phyloP scores from a whole-genome alignment of 2,113 vertebrate species.

The Vombatus ursinus region DNA sequence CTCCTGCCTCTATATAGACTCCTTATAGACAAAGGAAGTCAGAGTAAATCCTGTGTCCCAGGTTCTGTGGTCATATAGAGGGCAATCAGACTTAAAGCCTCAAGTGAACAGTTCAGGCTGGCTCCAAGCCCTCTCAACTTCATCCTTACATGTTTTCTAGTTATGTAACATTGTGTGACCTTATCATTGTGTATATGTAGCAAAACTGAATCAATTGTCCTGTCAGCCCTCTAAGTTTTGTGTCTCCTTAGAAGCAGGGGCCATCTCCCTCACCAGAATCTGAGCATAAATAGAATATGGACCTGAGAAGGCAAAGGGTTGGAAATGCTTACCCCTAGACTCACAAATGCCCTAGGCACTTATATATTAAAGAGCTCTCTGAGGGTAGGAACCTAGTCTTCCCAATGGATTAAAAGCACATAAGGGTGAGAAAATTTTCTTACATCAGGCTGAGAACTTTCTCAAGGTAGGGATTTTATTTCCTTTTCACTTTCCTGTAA shows the following conservation, averaged over 20 bases:
- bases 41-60: background rate
- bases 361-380: background rate
- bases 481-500: background rate
- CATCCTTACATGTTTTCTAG: background rate
- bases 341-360: background rate
- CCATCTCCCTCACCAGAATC: slow-evolving; percentile 1
- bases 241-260: background rate
- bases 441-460: background rate
- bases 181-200: background rate
- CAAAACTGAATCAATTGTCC: background rate
- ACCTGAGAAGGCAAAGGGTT: background rate
- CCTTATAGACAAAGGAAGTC: background rate
- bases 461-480: background rate
- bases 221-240: background rate
- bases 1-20: background rate
- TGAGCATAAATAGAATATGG: background rate
- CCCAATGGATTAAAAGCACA: background rate
- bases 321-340: background rate
- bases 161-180: background rate
- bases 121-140: background rate
- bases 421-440: background rate
- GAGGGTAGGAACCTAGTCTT: background rate
- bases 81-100: background rate
- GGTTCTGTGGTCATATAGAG: background rate
- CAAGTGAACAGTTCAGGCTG: background rate